Base-by-base conservation (phyloP, 2,888 invertebrate species). In the Tipula vernalis region DNA sequence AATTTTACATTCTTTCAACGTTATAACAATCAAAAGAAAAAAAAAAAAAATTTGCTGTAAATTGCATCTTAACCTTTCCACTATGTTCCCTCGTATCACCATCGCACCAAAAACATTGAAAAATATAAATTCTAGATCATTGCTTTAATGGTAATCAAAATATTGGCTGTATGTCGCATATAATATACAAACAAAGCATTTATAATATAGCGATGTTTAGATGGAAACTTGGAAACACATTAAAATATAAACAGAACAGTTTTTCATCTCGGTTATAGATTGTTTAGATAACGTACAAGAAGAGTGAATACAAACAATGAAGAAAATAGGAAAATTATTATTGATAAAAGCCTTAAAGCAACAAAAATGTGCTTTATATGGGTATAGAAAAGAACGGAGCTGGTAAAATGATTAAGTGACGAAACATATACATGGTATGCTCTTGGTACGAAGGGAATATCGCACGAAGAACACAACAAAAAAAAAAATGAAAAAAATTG, bases 281-380 rank as follows among this genome's bases (percentile, higher is more conserved):
- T 71, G 71, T 71, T 71, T 71, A 28, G 71, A 71, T 71, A 71
- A 71, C 71, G 28, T 71, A 71, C 10, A 71, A 71, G 71, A 18
- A 6, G 71, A 71, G 28, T 71, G 71, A 71, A 28, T 8, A 28
- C 71, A 71, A 71, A 71, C 71, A 71, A 71, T 71, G 71, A 71
- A 71, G 71, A 71, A 71, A 71, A 84, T 84, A 84, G 39, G 84
- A 84, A 84, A 84, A 84, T 71, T 71, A 41, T 84, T 84, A 84
- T 84, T 84, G 84, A 39, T 84, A 84, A 84, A 84, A 84, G 84
- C 84, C 84, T 84, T 84, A 8, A 39, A 84, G 84, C 84, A n/a
- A 71, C 5, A 57, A 51, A 71, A 71, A 18, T 28, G 71, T 71
- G 28, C 4, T 71, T 8, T 71, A 10, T 71, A 3, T 71, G 18